A percentile compares a stretch with the other conserved stretches of the same genome.
Evolutionary conservation across 1,140 invertebrate species (phyloP).

Genomic region (Pomacea maculata): DNA sequence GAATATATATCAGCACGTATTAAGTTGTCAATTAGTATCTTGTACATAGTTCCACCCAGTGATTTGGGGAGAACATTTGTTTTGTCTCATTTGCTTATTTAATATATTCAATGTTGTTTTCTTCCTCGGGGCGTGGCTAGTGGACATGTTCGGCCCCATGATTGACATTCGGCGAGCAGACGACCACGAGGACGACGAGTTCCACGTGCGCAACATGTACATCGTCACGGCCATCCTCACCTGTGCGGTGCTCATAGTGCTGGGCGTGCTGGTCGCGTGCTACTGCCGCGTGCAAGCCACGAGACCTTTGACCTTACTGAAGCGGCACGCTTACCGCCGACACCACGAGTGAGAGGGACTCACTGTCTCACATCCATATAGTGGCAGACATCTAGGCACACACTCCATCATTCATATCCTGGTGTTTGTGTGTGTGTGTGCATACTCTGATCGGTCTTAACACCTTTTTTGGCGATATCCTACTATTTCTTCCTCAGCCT

Average conservation of each 20-base stretch:
- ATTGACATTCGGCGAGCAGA: constrained; percentile 30
- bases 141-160: constrained; percentile 46
- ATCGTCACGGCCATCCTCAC: constrained; percentile 46
- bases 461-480: no score
- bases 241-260: constrained; percentile 38
- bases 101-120: no score
- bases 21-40: no score
- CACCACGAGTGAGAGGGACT: constrained; percentile 31
- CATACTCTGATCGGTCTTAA: neutral
- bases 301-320: constrained; percentile 29
- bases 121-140: constrained; percentile 21
- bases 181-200: constrained; percentile 5
- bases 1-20: no score
- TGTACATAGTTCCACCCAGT: no score
- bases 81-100: neutral
- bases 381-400: neutral
- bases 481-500: no score
- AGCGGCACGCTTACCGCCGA: constrained; percentile 22
- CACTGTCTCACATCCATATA: neutral
- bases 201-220: constrained; percentile 49
- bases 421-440: constrained; percentile 6
- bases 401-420: neutral
- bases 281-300: constrained; percentile 43
- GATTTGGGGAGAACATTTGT: neutral
- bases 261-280: constrained; percentile 43